These are phyloP conservation scores for Nyctereutes procyonoides DNA, from an alignment of 2,113 vertebrate species.

Conservation along the genomic window DNA sequence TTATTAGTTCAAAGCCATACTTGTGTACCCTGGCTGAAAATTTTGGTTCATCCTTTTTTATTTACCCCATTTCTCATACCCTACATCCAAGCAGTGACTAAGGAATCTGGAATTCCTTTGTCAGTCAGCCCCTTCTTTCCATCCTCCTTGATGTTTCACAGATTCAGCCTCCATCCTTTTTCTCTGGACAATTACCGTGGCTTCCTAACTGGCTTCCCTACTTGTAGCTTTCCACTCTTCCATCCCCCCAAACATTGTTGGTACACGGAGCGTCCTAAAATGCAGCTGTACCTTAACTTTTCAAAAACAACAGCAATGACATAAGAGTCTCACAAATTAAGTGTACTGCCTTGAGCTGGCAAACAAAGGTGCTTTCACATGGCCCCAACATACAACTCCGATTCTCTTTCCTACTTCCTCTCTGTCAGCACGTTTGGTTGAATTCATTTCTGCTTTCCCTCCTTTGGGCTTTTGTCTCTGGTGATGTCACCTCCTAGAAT, in stretches of 20 bases:
- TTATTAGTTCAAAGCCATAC: not conserved
- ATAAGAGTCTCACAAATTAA: not conserved
- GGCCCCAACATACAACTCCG: not conserved
- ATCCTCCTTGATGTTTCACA: not conserved
- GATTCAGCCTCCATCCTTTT: not conserved
- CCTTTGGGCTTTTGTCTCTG: slow-evolving; percentile 36
- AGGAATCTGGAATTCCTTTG: not conserved
- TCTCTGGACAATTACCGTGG: not conserved
- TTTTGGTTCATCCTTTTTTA: not conserved
- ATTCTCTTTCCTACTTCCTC: slow-evolving; percentile 59
- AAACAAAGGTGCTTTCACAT: not conserved
- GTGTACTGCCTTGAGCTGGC: not conserved
- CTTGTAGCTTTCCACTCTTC: not conserved
- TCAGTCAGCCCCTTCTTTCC: not conserved
- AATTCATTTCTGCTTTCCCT: slow-evolving; percentile 68
- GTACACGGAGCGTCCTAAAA: not conserved
- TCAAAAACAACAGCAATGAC: not conserved
- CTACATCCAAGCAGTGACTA: not conserved
- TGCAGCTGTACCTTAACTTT: not conserved
- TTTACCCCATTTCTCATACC: accelerated
- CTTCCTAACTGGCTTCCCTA: not conserved
- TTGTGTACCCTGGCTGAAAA: not conserved
- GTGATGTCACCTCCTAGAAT: not conserved
- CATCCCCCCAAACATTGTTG: not conserved
- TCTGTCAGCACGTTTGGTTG: slow-evolving; percentile 11